Evolutionary conservation across 2,113 vertebrate genomes (phyloP).

Genomic region (Desmodus rotundus): DNA sequence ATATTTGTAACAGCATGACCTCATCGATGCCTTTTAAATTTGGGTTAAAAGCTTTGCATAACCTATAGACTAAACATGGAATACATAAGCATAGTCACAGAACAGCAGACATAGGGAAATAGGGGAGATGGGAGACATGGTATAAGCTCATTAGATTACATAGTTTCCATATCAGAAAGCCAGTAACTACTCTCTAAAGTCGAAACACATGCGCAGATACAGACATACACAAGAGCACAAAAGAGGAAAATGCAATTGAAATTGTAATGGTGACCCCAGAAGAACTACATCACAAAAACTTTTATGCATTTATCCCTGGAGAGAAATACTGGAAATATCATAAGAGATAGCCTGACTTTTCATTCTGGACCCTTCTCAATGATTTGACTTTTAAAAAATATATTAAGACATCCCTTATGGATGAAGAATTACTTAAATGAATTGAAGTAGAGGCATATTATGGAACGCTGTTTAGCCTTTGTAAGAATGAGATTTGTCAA

Average conservation of each 20-base stretch:
- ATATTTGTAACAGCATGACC: not conserved
- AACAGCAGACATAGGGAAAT: not conserved
- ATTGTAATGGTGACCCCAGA: not conserved
- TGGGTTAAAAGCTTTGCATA: not conserved
- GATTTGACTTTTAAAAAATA: not conserved
- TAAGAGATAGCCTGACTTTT: not conserved
- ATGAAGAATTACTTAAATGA: not conserved
- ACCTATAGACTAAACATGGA: not conserved
- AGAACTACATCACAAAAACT: not conserved
- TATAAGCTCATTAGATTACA: not conserved
- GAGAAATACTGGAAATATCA: not conserved
- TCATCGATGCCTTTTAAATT: not conserved
- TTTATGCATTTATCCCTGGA: not conserved
- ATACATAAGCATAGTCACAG: not conserved
- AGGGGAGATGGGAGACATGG: not conserved
- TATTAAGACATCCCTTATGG: not conserved
- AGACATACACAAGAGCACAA: not conserved
- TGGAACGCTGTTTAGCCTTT: not conserved
- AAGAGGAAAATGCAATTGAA: not conserved
- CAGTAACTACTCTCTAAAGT: not conserved
- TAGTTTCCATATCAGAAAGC: not conserved
- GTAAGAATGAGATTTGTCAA: not conserved
- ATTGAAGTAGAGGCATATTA: not conserved
- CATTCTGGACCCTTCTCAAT: not conserved
- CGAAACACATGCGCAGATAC: not conserved